A percentile compares a stretch with the other conserved stretches of the same genome.
These are phyloP conservation scores for Galbula dea DNA, from an alignment of 2,113 vertebrate species.

Conservation along the genomic window DNA sequence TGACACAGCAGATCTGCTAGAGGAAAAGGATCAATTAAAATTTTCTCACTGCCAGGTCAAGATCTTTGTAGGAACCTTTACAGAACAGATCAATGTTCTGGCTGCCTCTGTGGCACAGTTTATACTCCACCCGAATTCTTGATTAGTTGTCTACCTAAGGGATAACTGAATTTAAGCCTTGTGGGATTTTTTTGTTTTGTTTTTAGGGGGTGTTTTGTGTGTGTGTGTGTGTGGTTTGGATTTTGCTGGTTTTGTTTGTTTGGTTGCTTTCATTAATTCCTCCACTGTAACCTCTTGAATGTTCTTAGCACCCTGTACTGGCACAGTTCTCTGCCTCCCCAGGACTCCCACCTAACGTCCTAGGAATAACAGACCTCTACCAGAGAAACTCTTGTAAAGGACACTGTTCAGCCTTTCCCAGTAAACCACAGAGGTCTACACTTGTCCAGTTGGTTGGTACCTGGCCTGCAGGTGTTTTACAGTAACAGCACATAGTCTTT, in stretches of 20 bases:
- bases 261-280: no score
- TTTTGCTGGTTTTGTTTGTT: no score
- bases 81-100: neutral
- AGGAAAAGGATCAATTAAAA: neutral
- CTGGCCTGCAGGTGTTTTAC: neutral
- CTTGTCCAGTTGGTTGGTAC: neutral
- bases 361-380: neutral
- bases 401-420: neutral
- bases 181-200: no score
- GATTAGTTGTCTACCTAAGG: neutral
- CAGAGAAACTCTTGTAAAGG: neutral
- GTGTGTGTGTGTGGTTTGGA: no score
- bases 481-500: accelerated
- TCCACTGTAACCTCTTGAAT: neutral
- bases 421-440: neutral
- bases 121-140: neutral
- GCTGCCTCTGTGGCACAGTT: neutral
- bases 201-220: no score
- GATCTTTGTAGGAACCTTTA: neutral
- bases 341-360: neutral
- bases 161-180: neutral
- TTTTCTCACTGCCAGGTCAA: neutral
- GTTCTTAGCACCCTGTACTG: neutral
- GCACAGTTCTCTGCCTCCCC: neutral
- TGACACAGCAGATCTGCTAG: neutral